These are phyloP conservation scores for Agapostemon virescens DNA, from an alignment of 2,888 invertebrate genomes.

Conservation along the genomic window DNA sequence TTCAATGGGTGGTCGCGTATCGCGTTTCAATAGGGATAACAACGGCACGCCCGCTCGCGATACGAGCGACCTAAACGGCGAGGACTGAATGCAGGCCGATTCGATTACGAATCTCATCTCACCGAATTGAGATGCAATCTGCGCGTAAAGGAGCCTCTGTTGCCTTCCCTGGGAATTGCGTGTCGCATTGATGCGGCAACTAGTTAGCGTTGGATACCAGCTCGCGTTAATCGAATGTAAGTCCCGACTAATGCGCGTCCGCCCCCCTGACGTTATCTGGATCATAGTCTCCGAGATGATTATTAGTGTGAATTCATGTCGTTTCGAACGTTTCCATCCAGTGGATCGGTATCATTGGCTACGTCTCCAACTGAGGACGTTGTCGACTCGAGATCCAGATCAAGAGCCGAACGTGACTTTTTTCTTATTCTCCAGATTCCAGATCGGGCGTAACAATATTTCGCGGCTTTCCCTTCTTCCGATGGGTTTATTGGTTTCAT, in stretches of 20 bases:
- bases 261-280: conserved; percentile 62
- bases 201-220: conserved; percentile 52
- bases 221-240: conserved; percentile 63
- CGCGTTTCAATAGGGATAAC: neutral
- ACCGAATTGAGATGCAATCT: conserved; percentile 49
- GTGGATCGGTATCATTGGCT: neutral
- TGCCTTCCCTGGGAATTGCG: conserved; percentile 44
- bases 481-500: neutral
- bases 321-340: conserved; percentile 18
- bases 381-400: neutral
- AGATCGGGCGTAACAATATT: neutral
- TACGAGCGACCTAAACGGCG: neutral
- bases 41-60: neutral
- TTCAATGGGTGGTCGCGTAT: neutral
- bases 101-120: conserved; percentile 11
- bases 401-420: neutral
- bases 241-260: conserved; percentile 63
- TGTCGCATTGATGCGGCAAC: conserved; percentile 54
- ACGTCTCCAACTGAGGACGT: neutral
- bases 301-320: conserved; percentile 33
- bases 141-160: conserved; percentile 42
- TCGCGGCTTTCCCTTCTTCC: neutral
- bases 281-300: conserved; percentile 42
- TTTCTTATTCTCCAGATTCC: neutral
- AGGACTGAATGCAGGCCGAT: neutral